Conservation (phyloP, 2,113 vertebrate species). For the Peromyscus leucopus region DNA sequence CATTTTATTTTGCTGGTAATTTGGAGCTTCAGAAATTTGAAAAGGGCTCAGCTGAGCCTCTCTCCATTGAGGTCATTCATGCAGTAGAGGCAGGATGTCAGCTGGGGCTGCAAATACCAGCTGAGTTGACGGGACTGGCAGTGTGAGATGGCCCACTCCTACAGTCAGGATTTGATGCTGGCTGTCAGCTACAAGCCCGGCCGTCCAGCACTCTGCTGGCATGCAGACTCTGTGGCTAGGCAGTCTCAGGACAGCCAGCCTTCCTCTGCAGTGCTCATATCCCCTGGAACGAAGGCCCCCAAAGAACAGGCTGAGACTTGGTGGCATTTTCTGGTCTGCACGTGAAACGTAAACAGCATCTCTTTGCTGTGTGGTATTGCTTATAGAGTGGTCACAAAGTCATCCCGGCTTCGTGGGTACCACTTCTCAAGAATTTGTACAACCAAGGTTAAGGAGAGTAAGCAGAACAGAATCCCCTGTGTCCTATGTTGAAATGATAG, state of each 20-base stretch:
- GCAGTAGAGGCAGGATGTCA: constrained; percentile 51
- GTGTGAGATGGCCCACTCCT: neutral
- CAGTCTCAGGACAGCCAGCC: neutral
- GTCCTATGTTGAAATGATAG: neutral
- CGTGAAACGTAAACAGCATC: neutral
- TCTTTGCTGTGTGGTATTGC: neutral
- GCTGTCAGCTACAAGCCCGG: neutral
- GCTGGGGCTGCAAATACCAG: neutral
- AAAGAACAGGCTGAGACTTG: neutral
- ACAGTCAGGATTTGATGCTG: neutral
- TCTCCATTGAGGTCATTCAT: constrained; percentile 35
- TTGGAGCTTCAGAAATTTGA: constrained; percentile 51
- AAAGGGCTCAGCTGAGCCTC: constrained; percentile 38
- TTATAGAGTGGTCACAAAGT: neutral
- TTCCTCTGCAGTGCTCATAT: neutral
- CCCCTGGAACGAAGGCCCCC: neutral
- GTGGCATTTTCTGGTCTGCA: neutral
- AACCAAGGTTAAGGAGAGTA: neutral
- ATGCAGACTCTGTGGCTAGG: neutral
- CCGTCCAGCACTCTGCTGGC: neutral
- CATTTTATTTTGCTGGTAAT: constrained; percentile 53
- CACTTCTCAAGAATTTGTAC: neutral
- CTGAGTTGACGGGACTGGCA: neutral
- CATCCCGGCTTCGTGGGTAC: neutral
- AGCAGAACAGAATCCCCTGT: neutral